phyloP scores from a whole-genome alignment of 2,797 vertebrate genomes.

The Ateles fusciceps region DNA sequence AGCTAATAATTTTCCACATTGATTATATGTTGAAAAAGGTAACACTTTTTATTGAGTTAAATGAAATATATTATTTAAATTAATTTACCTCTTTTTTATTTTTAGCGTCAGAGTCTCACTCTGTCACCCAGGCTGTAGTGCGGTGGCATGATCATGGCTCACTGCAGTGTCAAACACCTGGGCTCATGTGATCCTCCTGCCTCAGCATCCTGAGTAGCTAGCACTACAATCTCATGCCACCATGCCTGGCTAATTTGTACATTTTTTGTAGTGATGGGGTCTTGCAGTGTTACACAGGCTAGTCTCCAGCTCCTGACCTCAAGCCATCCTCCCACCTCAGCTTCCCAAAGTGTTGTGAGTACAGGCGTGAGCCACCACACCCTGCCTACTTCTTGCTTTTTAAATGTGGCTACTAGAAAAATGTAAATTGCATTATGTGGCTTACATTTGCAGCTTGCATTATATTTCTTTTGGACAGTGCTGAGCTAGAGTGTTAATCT shows the following conservation, averaged over 20 bases:
- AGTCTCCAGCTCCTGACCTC: neutral
- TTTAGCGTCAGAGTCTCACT: neutral
- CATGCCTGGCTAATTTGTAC: neutral
- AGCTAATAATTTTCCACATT: neutral
- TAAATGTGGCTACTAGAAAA: neutral
- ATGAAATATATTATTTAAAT: neutral
- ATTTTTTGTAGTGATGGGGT: neutral
- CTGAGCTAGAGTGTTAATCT: neutral
- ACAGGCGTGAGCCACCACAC: neutral
- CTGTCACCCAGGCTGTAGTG: neutral
- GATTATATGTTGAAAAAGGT: conserved; percentile 7
- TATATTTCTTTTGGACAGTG: neutral
- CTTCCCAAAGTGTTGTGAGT: neutral
- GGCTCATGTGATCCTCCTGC: neutral
- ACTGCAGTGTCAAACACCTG: neutral
- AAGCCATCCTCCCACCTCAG: neutral
- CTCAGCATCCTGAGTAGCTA: neutral
- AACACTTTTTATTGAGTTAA: neutral
- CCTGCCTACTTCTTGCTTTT: neutral
- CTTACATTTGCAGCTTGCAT: neutral
- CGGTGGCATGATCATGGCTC: neutral
- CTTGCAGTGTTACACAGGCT: neutral
- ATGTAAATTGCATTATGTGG: neutral
- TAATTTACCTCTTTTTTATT: neutral
- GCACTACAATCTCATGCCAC: neutral